phyloP scores from a whole-genome alignment of 2,888 invertebrate species.

The Gryllus longicercus region DNA sequence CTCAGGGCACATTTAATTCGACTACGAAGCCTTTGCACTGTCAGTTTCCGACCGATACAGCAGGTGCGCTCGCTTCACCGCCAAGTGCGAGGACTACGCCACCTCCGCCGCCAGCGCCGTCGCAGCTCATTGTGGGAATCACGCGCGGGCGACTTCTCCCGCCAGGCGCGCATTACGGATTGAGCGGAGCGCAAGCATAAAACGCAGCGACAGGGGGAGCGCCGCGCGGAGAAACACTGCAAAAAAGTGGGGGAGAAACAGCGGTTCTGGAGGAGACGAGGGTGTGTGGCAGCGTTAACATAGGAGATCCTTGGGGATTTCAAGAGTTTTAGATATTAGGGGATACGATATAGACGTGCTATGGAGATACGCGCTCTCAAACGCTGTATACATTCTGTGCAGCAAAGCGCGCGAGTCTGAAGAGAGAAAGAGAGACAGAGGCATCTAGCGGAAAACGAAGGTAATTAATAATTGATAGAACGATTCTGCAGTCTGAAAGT shows the following conservation, averaged over 20 bases:
- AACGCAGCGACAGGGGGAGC: too few species aligned
- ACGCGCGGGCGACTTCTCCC: too few species aligned
- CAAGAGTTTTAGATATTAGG: constrained; percentile 17
- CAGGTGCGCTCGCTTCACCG: too few species aligned
- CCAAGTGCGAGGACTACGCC: too few species aligned
- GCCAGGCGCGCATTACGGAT: too few species aligned
- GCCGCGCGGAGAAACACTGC: too few species aligned
- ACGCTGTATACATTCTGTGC: background rate
- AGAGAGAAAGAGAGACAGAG: constrained; percentile 4
- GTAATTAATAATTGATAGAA: constrained; percentile 31
- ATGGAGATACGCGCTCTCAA: background rate
- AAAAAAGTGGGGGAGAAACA: background rate
- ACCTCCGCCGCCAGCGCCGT: too few species aligned
- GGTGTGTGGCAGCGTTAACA: background rate
- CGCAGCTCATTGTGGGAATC: too few species aligned
- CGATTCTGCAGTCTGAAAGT: constrained; percentile 30
- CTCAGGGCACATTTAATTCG: too few species aligned
- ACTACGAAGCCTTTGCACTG: too few species aligned
- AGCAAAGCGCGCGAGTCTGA: background rate
- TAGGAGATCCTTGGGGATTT: constrained; percentile 1
- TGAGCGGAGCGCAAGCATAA: too few species aligned
- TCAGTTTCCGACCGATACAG: too few species aligned
- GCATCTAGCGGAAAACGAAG: constrained; percentile 28
- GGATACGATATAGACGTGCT: background rate
- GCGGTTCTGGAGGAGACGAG: background rate